Evolutionary conservation across 2,888 invertebrate genomes (phyloP).

Genomic region (Amblyteles armatorius): DNA sequence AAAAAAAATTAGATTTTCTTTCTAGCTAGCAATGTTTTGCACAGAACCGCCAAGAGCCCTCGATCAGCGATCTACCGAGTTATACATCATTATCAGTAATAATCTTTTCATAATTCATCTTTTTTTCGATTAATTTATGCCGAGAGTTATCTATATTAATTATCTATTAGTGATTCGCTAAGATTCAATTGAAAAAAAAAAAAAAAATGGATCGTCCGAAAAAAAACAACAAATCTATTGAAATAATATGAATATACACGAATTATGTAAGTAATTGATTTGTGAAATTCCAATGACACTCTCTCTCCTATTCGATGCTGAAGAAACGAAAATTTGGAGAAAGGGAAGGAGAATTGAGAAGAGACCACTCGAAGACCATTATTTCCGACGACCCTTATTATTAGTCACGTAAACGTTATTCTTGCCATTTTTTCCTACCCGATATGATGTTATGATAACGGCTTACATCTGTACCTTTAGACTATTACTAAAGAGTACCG

Average conservation of each 20-base stretch:
- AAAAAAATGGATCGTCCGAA: slow-evolving; percentile 35
- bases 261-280: slow-evolving; percentile 74
- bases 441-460: slow-evolving; percentile 3
- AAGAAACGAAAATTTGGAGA: not conserved
- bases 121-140: slow-evolving; percentile 75
- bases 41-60: slow-evolving; percentile 30
- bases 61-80: slow-evolving; percentile 54
- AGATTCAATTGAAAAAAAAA: slow-evolving; percentile 36
- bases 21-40: slow-evolving; percentile 35
- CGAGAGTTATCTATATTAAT: slow-evolving; percentile 73
- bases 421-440: slow-evolving; percentile 13
- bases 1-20: slow-evolving; percentile 11
- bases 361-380: slow-evolving; percentile 1
- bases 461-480: slow-evolving; percentile 15
- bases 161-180: slow-evolving; percentile 68
- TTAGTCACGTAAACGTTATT: slow-evolving; percentile 3
- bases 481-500: not conserved
- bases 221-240: slow-evolving; percentile 57
- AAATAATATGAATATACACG: slow-evolving; percentile 71
- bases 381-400: not conserved
- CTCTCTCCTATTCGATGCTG: slow-evolving; percentile 8
- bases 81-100: slow-evolving; percentile 66
- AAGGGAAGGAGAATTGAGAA: slow-evolving; percentile 3
- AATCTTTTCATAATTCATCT: slow-evolving; percentile 56
- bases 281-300: slow-evolving; percentile 67